phyloP scores from a whole-genome alignment of 2,797 vertebrate species.

The Gambusia yucatana region DNA sequence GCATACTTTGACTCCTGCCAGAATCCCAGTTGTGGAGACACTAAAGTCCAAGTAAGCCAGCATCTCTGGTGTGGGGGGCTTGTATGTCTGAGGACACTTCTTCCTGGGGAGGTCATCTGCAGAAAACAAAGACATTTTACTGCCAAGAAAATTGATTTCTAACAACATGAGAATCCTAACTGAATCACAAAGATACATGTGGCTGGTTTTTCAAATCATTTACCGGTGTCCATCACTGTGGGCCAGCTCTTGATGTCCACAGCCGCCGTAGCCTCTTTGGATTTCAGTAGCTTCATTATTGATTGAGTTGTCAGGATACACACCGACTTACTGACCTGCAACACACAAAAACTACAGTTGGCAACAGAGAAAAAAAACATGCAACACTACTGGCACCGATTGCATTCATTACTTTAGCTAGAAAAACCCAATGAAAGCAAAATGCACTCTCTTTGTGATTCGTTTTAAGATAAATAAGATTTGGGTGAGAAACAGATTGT shows the following conservation, averaged over 20 bases:
- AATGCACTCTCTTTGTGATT: neutral
- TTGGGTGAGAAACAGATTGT: neutral
- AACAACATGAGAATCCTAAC: neutral
- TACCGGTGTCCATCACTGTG: constrained; percentile 93
- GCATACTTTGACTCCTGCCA: constrained; percentile 94
- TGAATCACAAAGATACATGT: neutral
- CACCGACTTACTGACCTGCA: constrained; percentile 93
- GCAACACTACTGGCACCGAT: neutral
- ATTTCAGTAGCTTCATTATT: constrained; percentile 94
- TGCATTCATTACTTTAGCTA: neutral
- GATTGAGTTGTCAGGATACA: constrained; percentile 96
- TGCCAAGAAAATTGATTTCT: neutral
- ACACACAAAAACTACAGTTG: constrained; percentile 41
- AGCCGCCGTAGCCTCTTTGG: constrained; percentile 92
- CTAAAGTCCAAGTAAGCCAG: constrained; percentile 97
- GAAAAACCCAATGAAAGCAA: neutral
- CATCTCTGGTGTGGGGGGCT: constrained; percentile 90
- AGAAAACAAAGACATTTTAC: neutral
- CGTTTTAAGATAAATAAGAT: neutral
- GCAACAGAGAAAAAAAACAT: neutral
- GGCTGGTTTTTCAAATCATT: neutral
- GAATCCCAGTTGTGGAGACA: constrained; percentile 95
- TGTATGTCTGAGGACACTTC: constrained; percentile 88
- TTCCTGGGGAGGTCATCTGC: constrained; percentile 95
- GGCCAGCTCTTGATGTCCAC: constrained; percentile 95